Evolutionary conservation across 1,140 invertebrate species (phyloP), one percentile per base, ranked within the genome.

Genomic region (Brachystomella parvula): DNA sequence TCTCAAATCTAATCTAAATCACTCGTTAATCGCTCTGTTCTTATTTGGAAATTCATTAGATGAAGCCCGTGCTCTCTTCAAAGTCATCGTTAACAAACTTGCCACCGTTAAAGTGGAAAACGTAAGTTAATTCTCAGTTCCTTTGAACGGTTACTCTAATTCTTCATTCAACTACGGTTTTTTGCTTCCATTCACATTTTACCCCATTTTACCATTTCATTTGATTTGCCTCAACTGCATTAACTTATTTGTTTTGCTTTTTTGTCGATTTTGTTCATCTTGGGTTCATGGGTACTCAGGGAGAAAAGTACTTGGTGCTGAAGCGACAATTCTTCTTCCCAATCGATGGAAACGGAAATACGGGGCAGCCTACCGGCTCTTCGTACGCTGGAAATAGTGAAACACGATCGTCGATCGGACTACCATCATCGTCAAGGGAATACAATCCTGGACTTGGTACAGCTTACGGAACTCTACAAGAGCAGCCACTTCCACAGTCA

Each of bases 31-130:
- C 3, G 49, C 24, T 19, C 9, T 53, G 3, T 53, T 12, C 9
- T 24, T 12, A 44, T 44, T 44, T 12, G 39, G 9, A 44, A 44
- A 53, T 53, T 24, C 12, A 6, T 53, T 53, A 90, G 88, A 87
- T 78, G 86, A 90, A 78, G 89, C 90, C 1, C 82, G 90, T 71
- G 86, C 85, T 70, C 84, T 86, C 70, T 96, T 96, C 76, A 94
- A 94, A 80, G 88, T 92, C 66, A 92, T 89, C 78, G 90, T 96
- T 2, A 96, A 95, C 76, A 84, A 84, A 35, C 79, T 96, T 67
- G 90, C 92, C 2, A 87, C 85, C 6, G 91, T 95, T 57, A 90
- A 79, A 64, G 76, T 81, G 53, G 80, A 81, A 72, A 78, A 80
- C 64, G 79, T 78, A 75, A 76, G 73, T 74, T 72, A 66, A 61